Conservation (phyloP, 92 coral and sea anemone species). For the Phymanthus crucifer region DNA sequence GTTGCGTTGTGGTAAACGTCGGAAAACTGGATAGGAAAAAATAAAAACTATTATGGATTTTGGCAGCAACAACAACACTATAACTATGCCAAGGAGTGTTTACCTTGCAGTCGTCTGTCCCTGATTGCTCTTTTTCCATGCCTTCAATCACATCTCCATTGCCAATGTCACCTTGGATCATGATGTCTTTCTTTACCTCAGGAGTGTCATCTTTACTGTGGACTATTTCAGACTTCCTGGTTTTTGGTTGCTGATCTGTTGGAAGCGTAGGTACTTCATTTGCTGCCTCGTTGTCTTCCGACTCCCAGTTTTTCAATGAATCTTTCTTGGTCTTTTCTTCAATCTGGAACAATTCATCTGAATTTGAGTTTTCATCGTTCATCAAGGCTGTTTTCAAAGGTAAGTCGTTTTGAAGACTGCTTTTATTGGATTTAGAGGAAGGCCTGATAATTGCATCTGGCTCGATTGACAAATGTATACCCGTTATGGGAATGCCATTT, state of each 20-base stretch:
- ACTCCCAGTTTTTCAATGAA: not conserved
- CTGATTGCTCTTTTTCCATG: not conserved
- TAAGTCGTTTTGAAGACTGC: not conserved
- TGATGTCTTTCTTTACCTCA: not conserved
- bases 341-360: not conserved
- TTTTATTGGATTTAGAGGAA: too few species aligned
- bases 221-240: conserved; percentile 8
- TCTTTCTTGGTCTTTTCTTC: not conserved
- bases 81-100: too few species aligned
- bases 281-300: not conserved
- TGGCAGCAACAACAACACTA: too few species aligned
- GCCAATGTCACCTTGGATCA: not conserved
- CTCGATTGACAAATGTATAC: too few species aligned
- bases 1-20: conserved; percentile 56
- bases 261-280: not conserved
- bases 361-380: not conserved
- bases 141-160: not conserved
- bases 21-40: conserved; percentile 52
- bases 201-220: not conserved
- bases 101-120: not conserved
- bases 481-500: too few species aligned
- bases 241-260: not conserved
- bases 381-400: not conserved
- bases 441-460: too few species aligned
- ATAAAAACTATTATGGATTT: not conserved